Evolutionary conservation across 1,140 invertebrate species (phyloP).

Genomic region (Nomia melanderi): DNA sequence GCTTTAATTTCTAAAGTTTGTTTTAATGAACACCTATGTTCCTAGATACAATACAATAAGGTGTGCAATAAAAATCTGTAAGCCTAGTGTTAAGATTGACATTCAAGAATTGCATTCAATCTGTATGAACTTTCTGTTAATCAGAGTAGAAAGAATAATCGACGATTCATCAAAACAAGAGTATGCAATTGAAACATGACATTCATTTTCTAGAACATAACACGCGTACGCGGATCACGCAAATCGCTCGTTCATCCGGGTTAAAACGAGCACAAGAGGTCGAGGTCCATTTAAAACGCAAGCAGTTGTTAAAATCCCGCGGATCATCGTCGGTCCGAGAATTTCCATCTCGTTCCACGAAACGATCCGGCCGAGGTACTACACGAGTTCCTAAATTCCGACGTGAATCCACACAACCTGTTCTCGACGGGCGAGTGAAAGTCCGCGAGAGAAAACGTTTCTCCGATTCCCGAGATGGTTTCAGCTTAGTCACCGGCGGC

Average conservation of each 20-base stretch:
- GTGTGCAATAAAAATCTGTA: too few relatives aligned
- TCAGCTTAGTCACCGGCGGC: not conserved
- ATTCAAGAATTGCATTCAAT: too few relatives aligned
- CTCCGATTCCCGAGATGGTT: constrained; percentile 25
- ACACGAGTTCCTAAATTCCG: constrained; percentile 16
- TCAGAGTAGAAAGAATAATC: too few relatives aligned
- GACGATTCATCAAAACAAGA: too few relatives aligned
- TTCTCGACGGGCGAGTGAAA: constrained; percentile 41
- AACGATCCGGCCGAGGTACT: not conserved
- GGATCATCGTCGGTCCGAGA: not conserved
- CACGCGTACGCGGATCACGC: too few relatives aligned
- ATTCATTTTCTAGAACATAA: too few relatives aligned
- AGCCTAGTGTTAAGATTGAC: too few relatives aligned
- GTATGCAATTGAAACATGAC: too few relatives aligned
- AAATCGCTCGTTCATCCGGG: not conserved
- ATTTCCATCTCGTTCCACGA: not conserved
- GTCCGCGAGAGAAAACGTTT: constrained; percentile 42
- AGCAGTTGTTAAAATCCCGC: not conserved
- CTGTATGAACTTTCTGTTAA: too few relatives aligned
- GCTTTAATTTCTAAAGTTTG: too few relatives aligned
- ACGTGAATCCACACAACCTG: not conserved
- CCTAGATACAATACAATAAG: too few relatives aligned
- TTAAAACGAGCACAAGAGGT: not conserved
- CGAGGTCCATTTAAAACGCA: not conserved
- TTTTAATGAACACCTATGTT: too few relatives aligned